Conservation (phyloP, 2,888 invertebrate species). For the Drosophila basisetae region DNA sequence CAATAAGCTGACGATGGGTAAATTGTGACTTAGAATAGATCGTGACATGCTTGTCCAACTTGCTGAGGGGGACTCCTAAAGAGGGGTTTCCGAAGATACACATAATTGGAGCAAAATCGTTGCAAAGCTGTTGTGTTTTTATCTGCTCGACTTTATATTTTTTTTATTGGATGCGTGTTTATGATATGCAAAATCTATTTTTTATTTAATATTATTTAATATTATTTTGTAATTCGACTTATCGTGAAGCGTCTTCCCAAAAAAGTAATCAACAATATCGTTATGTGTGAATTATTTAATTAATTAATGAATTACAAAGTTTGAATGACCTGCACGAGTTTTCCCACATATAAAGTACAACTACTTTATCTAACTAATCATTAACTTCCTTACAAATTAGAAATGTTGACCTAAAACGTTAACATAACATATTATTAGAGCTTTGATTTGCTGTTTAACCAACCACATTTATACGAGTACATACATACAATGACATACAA, state of each 20-base stretch:
- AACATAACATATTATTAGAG: background rate
- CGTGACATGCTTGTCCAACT: background rate
- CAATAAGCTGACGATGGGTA: background rate
- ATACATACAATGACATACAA: background rate
- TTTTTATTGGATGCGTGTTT: background rate
- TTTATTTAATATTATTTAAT: background rate
- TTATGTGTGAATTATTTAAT: background rate
- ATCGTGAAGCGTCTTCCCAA: background rate
- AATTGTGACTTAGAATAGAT: background rate
- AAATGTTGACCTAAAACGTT: background rate
- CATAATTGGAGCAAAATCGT: background rate
- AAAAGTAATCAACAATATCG: background rate
- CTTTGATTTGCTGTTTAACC: constrained; percentile 6
- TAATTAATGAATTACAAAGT: background rate
- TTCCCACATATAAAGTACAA: background rate
- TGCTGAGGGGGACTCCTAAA: background rate
- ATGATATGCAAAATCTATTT: background rate
- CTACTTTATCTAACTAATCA: background rate
- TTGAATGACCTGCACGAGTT: background rate
- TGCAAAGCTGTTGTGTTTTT: background rate
- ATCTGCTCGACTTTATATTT: background rate
- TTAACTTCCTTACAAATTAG: background rate
- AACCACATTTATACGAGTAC: background rate
- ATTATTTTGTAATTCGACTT: background rate
- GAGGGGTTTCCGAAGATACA: background rate